A percentile compares a stretch with the other conserved stretches of the same genome.
These are phyloP conservation scores for Pangasius larnaudii DNA, from an alignment of 2,797 vertebrate species.

Conservation along the genomic window DNA sequence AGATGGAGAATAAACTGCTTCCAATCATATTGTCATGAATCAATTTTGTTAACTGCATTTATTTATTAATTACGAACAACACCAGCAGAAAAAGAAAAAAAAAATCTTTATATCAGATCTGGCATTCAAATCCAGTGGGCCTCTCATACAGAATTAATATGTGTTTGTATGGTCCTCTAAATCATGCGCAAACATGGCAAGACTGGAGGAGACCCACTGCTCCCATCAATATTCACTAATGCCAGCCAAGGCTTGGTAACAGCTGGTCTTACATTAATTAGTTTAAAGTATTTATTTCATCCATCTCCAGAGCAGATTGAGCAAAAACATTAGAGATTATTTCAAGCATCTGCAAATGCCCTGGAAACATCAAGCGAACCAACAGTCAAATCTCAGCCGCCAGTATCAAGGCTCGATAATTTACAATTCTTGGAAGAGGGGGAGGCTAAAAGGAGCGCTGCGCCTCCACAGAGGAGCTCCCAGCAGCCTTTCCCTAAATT, in stretches of 20 bases:
- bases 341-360: conserved; percentile 99
- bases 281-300: conserved; percentile 99
- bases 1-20: conserved; percentile 1
- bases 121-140: conserved; percentile 53
- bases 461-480: conserved; percentile 57
- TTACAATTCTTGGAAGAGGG: conserved; percentile 71
- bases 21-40: conserved; percentile 17
- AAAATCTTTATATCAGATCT: conserved; percentile 35
- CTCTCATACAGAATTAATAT: conserved; percentile 93
- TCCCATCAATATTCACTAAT: conserved; percentile 99
- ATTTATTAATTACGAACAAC: conserved; percentile 40
- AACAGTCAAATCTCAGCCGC: conserved; percentile 88
- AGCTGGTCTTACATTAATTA: conserved; percentile 99
- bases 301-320: conserved; percentile 99
- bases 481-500: conserved; percentile 73
- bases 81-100: background rate
- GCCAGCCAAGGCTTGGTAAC: conserved; percentile 99
- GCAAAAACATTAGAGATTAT: conserved; percentile 99
- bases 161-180: conserved; percentile 95
- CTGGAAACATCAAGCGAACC: conserved; percentile 95
- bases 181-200: conserved; percentile 97
- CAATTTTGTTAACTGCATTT: conserved; percentile 29
- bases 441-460: conserved; percentile 76
- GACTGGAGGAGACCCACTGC: conserved; percentile 88
- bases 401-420: conserved; percentile 82